phyloP scores from a whole-genome alignment of 92 coral and sea anemone genomes.

The Palythoa grandis region DNA sequence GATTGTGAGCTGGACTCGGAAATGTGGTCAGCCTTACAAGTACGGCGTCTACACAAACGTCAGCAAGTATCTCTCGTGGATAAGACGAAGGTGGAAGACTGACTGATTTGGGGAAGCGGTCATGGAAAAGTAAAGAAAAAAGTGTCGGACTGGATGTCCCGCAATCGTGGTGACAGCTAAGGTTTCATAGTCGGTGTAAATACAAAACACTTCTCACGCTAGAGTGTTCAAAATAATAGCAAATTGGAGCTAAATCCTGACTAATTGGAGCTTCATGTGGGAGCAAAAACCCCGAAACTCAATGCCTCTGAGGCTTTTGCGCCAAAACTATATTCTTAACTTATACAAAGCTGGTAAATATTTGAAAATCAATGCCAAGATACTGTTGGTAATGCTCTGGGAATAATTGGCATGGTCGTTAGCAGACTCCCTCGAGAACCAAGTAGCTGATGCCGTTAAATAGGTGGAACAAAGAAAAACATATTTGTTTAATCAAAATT shows the following conservation, averaged over 20 bases:
- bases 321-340: not conserved
- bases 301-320: not conserved
- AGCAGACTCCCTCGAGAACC: too few species aligned
- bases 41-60: slow-evolving; percentile 98
- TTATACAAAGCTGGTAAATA: too few species aligned
- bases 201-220: not conserved
- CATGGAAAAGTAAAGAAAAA: not conserved
- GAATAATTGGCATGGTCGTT: too few species aligned
- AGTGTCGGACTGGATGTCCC: not conserved
- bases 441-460: too few species aligned
- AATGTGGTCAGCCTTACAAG: slow-evolving; percentile 89
- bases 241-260: not conserved
- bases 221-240: not conserved
- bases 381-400: too few species aligned
- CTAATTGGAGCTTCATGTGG: not conserved
- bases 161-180: not conserved
- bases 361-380: too few species aligned
- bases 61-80: slow-evolving; percentile 79
- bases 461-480: too few species aligned
- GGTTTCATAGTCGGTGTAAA: not conserved
- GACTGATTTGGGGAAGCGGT: slow-evolving; percentile 43
- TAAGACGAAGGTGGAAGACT: slow-evolving; percentile 51
- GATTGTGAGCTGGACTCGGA: slow-evolving; percentile 94
- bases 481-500: too few species aligned
- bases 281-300: not conserved